These are phyloP conservation scores for Bettongia penicillata DNA, from an alignment of 2,113 vertebrate genomes.

Conservation along the genomic window DNA sequence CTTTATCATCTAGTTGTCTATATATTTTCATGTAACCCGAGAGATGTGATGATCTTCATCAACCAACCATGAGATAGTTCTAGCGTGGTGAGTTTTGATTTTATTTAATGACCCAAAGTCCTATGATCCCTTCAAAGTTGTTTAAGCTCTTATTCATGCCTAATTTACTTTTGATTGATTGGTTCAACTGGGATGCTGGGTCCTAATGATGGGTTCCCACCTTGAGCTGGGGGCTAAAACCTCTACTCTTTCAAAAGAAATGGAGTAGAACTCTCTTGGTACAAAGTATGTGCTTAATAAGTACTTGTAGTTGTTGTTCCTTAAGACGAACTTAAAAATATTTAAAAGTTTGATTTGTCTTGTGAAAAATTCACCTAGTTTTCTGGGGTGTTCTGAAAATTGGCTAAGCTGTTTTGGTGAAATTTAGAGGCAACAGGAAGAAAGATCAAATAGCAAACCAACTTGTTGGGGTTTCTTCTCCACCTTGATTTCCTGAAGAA, in stretches of 20 bases:
- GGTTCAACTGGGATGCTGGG: neutral
- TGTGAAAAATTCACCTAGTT: neutral
- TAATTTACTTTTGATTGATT: neutral
- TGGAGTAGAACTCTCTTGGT: neutral
- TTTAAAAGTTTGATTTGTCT: neutral
- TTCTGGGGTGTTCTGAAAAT: neutral
- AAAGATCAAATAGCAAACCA: neutral
- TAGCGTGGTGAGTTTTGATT: neutral
- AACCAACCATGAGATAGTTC: neutral
- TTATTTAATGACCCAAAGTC: neutral
- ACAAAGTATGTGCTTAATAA: neutral
- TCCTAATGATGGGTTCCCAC: neutral
- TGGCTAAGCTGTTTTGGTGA: neutral
- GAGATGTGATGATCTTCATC: neutral
- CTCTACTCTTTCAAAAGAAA: neutral
- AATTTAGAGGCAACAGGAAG: neutral
- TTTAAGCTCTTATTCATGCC: neutral
- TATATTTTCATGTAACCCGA: neutral
- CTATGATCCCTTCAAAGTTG: neutral
- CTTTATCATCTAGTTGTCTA: neutral
- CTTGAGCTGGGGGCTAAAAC: neutral
- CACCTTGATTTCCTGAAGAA: neutral
- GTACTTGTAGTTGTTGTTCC: neutral
- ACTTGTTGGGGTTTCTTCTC: neutral
- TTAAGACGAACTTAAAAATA: neutral